Conservation (phyloP, 2,113 vertebrate genomes). For the Saccopteryx bilineata region DNA sequence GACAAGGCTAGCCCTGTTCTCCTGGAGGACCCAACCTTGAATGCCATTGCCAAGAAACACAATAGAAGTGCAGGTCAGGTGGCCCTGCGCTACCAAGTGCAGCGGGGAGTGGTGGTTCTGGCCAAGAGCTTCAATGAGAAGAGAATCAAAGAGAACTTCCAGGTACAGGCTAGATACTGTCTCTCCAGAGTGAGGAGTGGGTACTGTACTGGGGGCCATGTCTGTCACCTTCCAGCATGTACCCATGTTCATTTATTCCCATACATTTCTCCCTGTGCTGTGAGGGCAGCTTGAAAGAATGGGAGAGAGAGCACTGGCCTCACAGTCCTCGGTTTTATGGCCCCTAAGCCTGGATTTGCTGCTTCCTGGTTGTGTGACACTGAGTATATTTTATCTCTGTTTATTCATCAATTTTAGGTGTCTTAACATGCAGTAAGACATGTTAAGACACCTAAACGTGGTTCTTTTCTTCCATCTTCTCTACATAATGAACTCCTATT, state of each 20-base stretch:
- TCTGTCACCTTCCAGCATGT: neutral
- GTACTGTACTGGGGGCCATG: fast-evolving
- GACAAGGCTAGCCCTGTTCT: slow-evolving; percentile 33
- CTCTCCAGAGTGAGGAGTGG: too few relatives aligned
- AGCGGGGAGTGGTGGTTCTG: slow-evolving; percentile 69
- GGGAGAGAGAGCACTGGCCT: too few relatives aligned
- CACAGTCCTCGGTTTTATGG: too few relatives aligned
- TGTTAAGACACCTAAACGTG: too few relatives aligned
- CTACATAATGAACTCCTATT: neutral
- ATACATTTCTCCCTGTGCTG: neutral
- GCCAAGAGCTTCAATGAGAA: slow-evolving; percentile 70
- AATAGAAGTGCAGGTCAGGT: slow-evolving; percentile 63
- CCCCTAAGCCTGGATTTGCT: neutral
- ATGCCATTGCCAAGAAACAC: slow-evolving; percentile 63
- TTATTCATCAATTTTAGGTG: neutral
- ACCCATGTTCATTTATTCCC: neutral
- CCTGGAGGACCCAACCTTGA: slow-evolving; percentile 71
- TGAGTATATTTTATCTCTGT: neutral
- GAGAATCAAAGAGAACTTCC: slow-evolving; percentile 75
- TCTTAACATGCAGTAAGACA: neutral
- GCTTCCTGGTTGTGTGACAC: neutral
- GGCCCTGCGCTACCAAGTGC: slow-evolving; percentile 59
- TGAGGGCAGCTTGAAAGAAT: neutral
- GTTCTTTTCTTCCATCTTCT: neutral
- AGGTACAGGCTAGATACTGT: neutral